Evolutionary conservation across 2,888 invertebrate species (phyloP), one percentile per base, ranked within the genome.

Genomic region (Drosophila nr. fundita): DNA sequence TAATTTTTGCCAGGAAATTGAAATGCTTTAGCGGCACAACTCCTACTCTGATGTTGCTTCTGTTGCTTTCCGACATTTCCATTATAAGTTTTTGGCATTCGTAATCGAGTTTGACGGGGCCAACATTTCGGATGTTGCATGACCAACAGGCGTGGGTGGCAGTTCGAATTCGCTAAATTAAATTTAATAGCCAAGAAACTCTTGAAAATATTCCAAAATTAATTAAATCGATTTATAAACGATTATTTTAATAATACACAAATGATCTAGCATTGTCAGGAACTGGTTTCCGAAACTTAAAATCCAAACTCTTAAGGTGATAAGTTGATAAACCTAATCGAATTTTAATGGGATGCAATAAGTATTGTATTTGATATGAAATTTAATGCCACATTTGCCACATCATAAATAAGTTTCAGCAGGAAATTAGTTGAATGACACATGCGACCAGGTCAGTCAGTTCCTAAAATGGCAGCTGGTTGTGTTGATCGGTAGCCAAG

Each of bases 41-140:
- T 63, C 45, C n/a, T 38, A 32, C 24, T 24, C 27, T 50, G 40
- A 15, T 32, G 10, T 18, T 18, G 29, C 18, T 30, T 24, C 34
- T 38, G 60, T 32, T 38, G 40, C 32, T 4, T 57, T 57, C 58
- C 32, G 57, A 38, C 32, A 58, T 68, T 67, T 68, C 68, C 58
- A 52, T 68, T 52, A 45, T 52, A 58, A 68, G 36, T 68, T 68
- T 68, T 67, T 50, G 57, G 68, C 68, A 68, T 52, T 68, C 45
- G 52, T 52, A 58, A 68, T 68, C 68, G 52, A 58, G 57, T 36
- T 40, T 63, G 45, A 55, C 34, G 42, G 10, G 8, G 21, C 54
- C 32, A 38, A 27, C 30, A 7, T 38, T 49, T 34, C 30, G 30
- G 2, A 53, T 30, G 49, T 68, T 54, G 49, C 66, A 61, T 29